A percentile compares a stretch with the other conserved stretches of the same genome.
phyloP scores from a whole-genome alignment of 1,140 invertebrate genomes.

The Papilio dardanus region DNA sequence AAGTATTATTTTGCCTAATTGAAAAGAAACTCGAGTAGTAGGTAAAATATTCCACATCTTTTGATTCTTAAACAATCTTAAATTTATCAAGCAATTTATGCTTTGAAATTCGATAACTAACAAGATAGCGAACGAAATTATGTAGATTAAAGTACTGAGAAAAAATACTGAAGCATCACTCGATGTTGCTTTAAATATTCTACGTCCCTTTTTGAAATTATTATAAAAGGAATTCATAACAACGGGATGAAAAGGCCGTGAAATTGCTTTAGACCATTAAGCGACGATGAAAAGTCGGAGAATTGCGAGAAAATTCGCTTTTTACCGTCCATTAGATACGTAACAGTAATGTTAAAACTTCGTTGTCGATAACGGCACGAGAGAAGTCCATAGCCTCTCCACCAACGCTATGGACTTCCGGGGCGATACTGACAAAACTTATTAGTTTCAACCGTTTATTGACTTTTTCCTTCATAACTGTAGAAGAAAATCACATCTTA shows the following conservation, averaged over 20 bases:
- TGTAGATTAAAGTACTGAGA: slow-evolving; percentile 16
- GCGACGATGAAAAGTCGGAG: slow-evolving; percentile 47
- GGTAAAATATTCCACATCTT: neutral
- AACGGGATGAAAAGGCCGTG: slow-evolving; percentile 41
- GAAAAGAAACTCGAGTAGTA: neutral
- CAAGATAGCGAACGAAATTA: slow-evolving; percentile 9
- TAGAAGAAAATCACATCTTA: slow-evolving; percentile 14
- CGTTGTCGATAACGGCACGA: slow-evolving; percentile 7
- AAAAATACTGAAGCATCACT: slow-evolving; percentile 7
- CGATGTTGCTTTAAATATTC: slow-evolving; percentile 39
- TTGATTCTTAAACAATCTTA: neutral
- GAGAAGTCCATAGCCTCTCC: neutral
- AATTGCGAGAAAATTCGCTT: slow-evolving; percentile 50
- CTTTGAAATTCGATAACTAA: neutral
- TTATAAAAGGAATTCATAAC: slow-evolving; percentile 42
- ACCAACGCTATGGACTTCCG: slow-evolving; percentile 1
- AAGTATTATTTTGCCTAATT: neutral
- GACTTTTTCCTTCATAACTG: neutral
- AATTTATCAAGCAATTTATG: neutral
- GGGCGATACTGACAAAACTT: slow-evolving; percentile 10
- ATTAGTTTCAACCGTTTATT: slow-evolving; percentile 5
- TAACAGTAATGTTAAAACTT: slow-evolving; percentile 50
- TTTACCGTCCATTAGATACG: slow-evolving; percentile 55
- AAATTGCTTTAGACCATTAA: slow-evolving; percentile 48
- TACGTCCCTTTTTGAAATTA: slow-evolving; percentile 41